Percentiles rank a stretch among this genome's conserved stretches.
Evolutionary conservation across 2,797 vertebrate species (phyloP).

Genomic region (Danio choprae): DNA sequence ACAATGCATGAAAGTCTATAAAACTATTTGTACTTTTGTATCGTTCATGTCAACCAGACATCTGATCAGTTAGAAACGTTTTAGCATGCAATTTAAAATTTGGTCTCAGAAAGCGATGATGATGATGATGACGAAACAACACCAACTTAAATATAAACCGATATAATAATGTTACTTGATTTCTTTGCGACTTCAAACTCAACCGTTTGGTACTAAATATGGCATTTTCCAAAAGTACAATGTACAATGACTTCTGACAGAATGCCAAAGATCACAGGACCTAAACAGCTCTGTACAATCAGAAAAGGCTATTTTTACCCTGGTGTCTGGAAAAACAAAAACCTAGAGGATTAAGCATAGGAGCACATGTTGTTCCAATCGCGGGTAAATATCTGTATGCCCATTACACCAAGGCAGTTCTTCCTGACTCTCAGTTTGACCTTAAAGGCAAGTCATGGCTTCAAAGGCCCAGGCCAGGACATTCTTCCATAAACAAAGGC

Average conservation of each 20-base stretch:
- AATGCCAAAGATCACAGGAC: constrained; percentile 7
- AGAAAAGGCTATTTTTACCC: constrained; percentile 37
- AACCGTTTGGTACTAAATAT: background rate
- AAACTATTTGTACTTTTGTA: too few species aligned
- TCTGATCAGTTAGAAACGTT: too few species aligned
- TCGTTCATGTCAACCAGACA: too few species aligned
- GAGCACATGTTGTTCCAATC: constrained; percentile 41
- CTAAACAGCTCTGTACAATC: background rate
- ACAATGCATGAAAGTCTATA: too few species aligned
- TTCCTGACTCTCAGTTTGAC: constrained; percentile 54
- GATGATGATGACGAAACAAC: too few species aligned
- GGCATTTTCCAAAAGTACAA: background rate
- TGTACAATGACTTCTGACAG: constrained; percentile 23
- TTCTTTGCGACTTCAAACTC: background rate
- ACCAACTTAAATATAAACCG: too few species aligned
- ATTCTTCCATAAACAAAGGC: constrained; percentile 63
- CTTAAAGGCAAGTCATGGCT: constrained; percentile 53
- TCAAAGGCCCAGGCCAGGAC: constrained; percentile 62
- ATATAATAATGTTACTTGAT: background rate
- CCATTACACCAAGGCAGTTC: constrained; percentile 35
- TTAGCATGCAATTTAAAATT: too few species aligned
- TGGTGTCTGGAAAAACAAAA: constrained; percentile 43
- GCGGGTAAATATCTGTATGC: constrained; percentile 39
- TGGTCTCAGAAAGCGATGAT: too few species aligned
- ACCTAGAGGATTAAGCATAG: constrained; percentile 19